Conservation (phyloP, 2,113 vertebrate genomes). For the Cacatua alba region DNA sequence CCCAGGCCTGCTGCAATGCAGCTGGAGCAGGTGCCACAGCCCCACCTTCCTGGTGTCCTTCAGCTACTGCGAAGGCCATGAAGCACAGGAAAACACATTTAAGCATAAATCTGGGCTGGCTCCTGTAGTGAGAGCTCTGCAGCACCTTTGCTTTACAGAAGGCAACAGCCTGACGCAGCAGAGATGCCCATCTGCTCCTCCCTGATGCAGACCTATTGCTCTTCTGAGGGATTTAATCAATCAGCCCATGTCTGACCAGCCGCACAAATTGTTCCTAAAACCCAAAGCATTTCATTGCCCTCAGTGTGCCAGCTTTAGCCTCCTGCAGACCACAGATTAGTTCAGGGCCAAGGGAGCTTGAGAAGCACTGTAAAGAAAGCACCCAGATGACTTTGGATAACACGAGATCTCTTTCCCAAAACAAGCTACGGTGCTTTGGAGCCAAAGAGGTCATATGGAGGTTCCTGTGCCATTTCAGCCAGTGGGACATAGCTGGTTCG, state of each 20-base stretch:
- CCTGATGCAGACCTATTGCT: neutral
- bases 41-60: fast-evolving
- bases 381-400: neutral
- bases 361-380: neutral
- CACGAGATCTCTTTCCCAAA: neutral
- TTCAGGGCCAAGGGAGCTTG: neutral
- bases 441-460: fast-evolving
- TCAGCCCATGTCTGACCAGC: neutral
- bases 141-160: neutral
- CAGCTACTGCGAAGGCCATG: neutral
- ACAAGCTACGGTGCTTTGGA: neutral
- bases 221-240: neutral
- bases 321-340: neutral
- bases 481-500: fast-evolving
- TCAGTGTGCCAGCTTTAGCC: neutral
- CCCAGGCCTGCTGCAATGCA: fast-evolving
- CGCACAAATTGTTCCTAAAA: neutral
- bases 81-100: neutral
- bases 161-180: neutral
- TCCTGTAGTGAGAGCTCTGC: neutral
- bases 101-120: fast-evolving
- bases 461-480: neutral
- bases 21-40: neutral
- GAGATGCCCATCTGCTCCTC: neutral
- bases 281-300: neutral